These are phyloP conservation scores for Rhinophrynus dorsalis DNA, from an alignment of 2,797 vertebrate genomes.

Conservation along the genomic window DNA sequence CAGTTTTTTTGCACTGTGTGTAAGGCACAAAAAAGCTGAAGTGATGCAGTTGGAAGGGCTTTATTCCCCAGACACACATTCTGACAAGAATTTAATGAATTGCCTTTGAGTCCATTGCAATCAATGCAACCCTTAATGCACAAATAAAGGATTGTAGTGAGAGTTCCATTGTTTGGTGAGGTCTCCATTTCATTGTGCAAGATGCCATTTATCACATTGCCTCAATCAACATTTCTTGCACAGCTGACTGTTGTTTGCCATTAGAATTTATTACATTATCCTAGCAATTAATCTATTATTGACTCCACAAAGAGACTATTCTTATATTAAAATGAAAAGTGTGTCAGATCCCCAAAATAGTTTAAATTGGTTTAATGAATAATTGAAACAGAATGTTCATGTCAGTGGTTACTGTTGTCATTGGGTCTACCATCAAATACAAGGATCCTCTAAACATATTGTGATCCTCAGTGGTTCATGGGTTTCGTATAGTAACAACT, in stretches of 20 bases:
- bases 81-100: slow-evolving; percentile 43
- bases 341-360: no score
- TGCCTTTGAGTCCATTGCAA: slow-evolving; percentile 44
- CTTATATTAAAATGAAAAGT: no score
- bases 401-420: no score
- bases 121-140: slow-evolving; percentile 46
- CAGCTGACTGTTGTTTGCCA: background rate
- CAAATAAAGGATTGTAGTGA: slow-evolving; percentile 35
- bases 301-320: background rate
- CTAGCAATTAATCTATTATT: slow-evolving; percentile 7
- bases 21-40: slow-evolving; percentile 7
- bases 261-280: background rate
- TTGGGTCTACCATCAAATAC: no score
- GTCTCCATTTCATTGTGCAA: slow-evolving; percentile 16
- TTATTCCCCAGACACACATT: slow-evolving; percentile 35
- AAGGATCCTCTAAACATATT: no score
- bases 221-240: slow-evolving; percentile 21
- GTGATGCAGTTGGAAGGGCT: slow-evolving; percentile 19
- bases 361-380: no score
- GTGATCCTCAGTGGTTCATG: no score
- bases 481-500: no score
- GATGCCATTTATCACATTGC: slow-evolving; percentile 7
- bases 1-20: background rate
- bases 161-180: slow-evolving; percentile 19
- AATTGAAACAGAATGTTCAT: background rate